Base-by-base conservation (phyloP, 2,888 invertebrate genomes). In the Bugula neritina region DNA sequence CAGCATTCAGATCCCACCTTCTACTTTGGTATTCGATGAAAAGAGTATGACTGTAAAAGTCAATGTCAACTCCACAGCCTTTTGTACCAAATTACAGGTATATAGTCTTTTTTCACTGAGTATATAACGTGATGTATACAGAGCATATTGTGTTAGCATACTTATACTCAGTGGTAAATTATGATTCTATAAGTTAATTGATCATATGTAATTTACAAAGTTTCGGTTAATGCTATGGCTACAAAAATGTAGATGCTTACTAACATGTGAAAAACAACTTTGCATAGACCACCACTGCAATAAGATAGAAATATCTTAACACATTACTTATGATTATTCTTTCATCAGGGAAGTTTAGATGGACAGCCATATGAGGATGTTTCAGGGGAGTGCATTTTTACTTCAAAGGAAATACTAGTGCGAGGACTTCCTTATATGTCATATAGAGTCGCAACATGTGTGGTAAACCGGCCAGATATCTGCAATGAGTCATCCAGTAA, bases 61-160 rank as follows among this genome's bases (percentile, higher is more conserved):
- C 5, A 17, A 1, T 13, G 34, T 63, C 63, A 63, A 63, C 63
- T 25, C 31, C 31, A 63, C 63, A 63, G 63, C 27, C 31, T 63
- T 25, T 34, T 63, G 63, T 27, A 63, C 63, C 27, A 63, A 13
- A 63, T 5, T 63, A 34, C 63, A 63, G 63, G 63, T 63, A 13
- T 52, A 17, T 52, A 17, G 13, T 52, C n/a, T n/a, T n/a, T n/a
- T n/a, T n/a, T n/a, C n/a, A n/a, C n/a, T n/a, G n/a, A n/a, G n/a
- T n/a, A n/a, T n/a, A n/a, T n/a, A n/a, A n/a, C n/a, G n/a, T n/a
- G n/a, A n/a, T n/a, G n/a, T n/a, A n/a, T n/a, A n/a, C n/a, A n/a
- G n/a, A n/a, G n/a, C n/a, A n/a, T n/a, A n/a, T n/a, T n/a, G n/a
- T n/a, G n/a, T n/a, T n/a, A n/a, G n/a, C n/a, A n/a, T n/a, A n/a